Percentiles rank a stretch among this genome's conserved stretches.
phyloP scores from a whole-genome alignment of 2,888 invertebrate species.

The Ametastegia equiseti region DNA sequence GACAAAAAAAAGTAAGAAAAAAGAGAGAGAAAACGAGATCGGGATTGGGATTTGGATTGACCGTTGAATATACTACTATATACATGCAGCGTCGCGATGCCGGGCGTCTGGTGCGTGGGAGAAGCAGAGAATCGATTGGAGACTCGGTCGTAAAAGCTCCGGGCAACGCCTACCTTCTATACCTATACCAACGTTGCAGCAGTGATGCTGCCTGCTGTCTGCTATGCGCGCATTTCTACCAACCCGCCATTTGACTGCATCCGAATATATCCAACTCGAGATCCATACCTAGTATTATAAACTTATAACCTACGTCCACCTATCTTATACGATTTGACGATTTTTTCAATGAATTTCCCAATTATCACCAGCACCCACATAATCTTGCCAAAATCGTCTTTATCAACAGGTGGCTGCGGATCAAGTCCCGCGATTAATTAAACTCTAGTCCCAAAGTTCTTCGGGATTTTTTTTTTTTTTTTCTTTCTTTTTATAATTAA shows the following conservation, averaged over 20 bases:
- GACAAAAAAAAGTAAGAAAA: neutral
- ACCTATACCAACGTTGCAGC: constrained; percentile 40
- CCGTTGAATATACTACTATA: constrained; percentile 44
- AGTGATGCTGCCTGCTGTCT: neutral
- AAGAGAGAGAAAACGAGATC: neutral
- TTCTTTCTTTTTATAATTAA: too few relatives aligned
- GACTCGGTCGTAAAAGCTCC: constrained; percentile 56
- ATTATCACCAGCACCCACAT: neutral
- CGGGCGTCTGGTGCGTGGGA: constrained; percentile 63
- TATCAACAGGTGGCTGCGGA: constrained; percentile 31
- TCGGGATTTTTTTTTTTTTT: neutral
- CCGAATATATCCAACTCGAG: constrained; percentile 4
- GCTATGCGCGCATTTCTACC: neutral
- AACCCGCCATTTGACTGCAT: constrained; percentile 43
- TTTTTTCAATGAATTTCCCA: neutral
- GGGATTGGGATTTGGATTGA: constrained; percentile 17
- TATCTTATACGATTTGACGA: too few relatives aligned
- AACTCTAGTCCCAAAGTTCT: neutral
- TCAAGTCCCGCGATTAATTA: neutral
- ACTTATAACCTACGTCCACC: neutral
- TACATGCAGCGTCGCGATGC: constrained; percentile 32
- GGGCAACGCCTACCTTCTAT: constrained; percentile 61
- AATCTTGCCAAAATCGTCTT: constrained; percentile 4
- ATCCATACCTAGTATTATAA: neutral
- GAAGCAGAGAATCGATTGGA: constrained; percentile 70